Base-by-base conservation (phyloP, 2,888 invertebrate species). In the Copidosoma aretas region DNA sequence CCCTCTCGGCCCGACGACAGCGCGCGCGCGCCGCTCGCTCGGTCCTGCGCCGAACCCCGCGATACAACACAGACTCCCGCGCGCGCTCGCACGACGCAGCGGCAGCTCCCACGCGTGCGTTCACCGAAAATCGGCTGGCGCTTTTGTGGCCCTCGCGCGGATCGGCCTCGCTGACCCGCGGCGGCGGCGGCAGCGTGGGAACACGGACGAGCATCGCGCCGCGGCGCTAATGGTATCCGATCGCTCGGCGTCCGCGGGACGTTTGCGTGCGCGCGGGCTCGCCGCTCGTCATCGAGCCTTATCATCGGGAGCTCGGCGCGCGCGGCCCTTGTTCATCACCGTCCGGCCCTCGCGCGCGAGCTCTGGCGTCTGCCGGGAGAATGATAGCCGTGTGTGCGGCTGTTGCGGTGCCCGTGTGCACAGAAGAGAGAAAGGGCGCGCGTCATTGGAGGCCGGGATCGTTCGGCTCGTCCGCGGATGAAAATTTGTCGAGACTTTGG, bases 141-240 rank as follows among this genome's bases (percentile, higher is more conserved):
- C n/a, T n/a, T n/a, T n/a, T n/a, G n/a, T n/a, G n/a, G n/a, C n/a
- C n/a, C n/a, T n/a, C n/a, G n/a, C n/a, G n/a, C n/a, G n/a, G n/a
- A n/a, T n/a, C n/a, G n/a, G n/a, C n/a, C n/a, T n/a, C n/a, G n/a
- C n/a, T n/a, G n/a, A 32, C 8, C 32, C 3, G 15, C 21, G n/a
- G 14, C 10, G n/a, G 12, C 32, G 57, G 32, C 39, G 43, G 21
- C 19, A 60, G 51, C 69, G 69, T 70, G 69, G 69, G 62, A 70
- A 70, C 58, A 32, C 32, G 32, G 32, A 32, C 32, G 32, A 32
- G 49, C 25, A 21, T 2, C 49, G 46, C 19, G 10, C 19, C 17
- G 41, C 56, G 17, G 79, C 79, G 76, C 77, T 82, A 82, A 82
- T 82, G 81, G 81, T 81, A 82, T 80, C 81, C 79, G 81, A 82